Conservation (phyloP, 2,888 invertebrate species). For the Ligdia adustata region DNA sequence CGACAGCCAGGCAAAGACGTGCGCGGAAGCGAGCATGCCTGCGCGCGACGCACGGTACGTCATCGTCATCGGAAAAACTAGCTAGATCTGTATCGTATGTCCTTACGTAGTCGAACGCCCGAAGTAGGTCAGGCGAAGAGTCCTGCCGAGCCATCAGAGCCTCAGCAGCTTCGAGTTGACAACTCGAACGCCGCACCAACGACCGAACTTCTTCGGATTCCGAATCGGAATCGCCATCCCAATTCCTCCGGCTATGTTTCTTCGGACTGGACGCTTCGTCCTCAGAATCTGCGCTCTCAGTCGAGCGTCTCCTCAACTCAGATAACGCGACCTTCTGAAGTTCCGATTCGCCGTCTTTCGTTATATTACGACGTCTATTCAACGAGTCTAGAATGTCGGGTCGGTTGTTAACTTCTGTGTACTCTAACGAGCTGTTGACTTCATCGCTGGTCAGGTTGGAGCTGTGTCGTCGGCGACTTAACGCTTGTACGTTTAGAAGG, state of each 20-base stretch:
- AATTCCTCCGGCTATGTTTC: slow-evolving; percentile 62
- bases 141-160: slow-evolving; percentile 79
- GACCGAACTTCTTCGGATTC: slow-evolving; percentile 87
- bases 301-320: slow-evolving; percentile 72
- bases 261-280: slow-evolving; percentile 67
- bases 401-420: slow-evolving; percentile 76
- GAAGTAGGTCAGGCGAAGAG: slow-evolving; percentile 73
- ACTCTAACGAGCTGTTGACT: slow-evolving; percentile 77
- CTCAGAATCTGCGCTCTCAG: slow-evolving; percentile 71
- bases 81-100: slow-evolving; percentile 74
- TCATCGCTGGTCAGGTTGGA: slow-evolving; percentile 79
- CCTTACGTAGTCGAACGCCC: slow-evolving; percentile 81
- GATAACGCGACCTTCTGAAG: slow-evolving; percentile 70
- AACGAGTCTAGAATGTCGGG: slow-evolving; percentile 77
- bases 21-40: slow-evolving; percentile 70
- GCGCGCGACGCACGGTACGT: slow-evolving; percentile 47
- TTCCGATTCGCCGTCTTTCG: slow-evolving; percentile 64
- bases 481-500: slow-evolving; percentile 68
- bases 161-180: slow-evolving; percentile 86
- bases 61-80: slow-evolving; percentile 58
- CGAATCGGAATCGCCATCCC: slow-evolving; percentile 84
- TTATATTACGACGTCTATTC: slow-evolving; percentile 59
- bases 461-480: slow-evolving; percentile 73
- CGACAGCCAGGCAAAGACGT: slow-evolving; percentile 73
- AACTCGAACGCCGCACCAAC: slow-evolving; percentile 85